Conservation (phyloP, 1,140 invertebrate genomes). For the Drosophila tani region DNA sequence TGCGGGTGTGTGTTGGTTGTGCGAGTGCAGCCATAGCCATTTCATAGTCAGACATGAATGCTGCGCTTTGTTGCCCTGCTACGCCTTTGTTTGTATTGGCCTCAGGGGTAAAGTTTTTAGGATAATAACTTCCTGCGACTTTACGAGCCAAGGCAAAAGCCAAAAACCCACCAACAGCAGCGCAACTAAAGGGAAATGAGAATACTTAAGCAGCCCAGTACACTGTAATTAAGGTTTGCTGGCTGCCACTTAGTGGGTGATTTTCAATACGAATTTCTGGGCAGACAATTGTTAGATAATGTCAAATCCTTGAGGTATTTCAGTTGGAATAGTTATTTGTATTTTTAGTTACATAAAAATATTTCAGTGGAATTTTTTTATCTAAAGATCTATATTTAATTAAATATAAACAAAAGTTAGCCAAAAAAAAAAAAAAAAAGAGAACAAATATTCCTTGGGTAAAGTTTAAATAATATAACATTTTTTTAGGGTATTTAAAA, state of each 20-base stretch:
- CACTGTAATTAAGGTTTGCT: slow-evolving; percentile 26
- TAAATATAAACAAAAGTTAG: no score
- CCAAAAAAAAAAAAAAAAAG: no score
- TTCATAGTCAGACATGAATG: slow-evolving; percentile 81
- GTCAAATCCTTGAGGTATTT: neutral
- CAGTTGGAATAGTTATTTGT: neutral
- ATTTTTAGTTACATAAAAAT: no score
- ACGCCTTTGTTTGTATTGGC: slow-evolving; percentile 83
- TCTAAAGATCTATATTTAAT: no score
- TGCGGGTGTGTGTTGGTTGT: slow-evolving; percentile 16
- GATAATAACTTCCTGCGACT: slow-evolving; percentile 84
- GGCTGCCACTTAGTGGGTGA: neutral
- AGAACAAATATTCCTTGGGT: no score
- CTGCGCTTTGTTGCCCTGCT: slow-evolving; percentile 79
- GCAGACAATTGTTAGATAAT: neutral
- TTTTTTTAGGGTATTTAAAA: no score
- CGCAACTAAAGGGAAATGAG: slow-evolving; percentile 72
- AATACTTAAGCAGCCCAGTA: slow-evolving; percentile 70
- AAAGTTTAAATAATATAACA: no score
- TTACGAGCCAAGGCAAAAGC: slow-evolving; percentile 75
- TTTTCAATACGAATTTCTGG: neutral
- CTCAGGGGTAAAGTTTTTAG: slow-evolving; percentile 84
- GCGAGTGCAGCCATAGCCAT: slow-evolving; percentile 61
- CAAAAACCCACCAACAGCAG: slow-evolving; percentile 62
- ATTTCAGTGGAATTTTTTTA: no score